These are phyloP conservation scores for Hylaeus volcanicus DNA, from an alignment of 1,140 invertebrate species.

Conservation along the genomic window DNA sequence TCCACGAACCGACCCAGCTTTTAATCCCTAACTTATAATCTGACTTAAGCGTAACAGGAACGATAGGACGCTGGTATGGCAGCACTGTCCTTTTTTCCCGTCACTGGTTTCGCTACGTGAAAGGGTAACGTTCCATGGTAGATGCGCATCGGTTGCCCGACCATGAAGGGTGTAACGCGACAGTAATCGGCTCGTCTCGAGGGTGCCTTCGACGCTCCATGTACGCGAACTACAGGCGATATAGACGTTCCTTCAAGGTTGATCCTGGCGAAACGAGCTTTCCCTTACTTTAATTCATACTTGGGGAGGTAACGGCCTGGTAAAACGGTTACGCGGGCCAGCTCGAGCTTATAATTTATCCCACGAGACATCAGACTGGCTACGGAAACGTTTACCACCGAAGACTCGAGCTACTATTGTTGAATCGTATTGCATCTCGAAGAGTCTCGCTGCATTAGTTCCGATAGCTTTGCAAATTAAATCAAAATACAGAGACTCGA, in stretches of 20 bases:
- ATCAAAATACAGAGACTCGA: no score
- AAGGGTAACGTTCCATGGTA: conserved; percentile 65
- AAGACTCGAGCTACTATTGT: no score
- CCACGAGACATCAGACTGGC: no score
- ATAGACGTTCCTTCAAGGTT: conserved; percentile 50
- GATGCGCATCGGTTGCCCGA: conserved; percentile 12
- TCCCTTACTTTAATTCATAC: conserved; percentile 35
- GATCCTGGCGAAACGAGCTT: conserved; percentile 18
- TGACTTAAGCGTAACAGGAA: no score
- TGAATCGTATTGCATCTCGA: no score
- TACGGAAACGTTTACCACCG: no score
- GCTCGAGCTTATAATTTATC: conserved; percentile 21
- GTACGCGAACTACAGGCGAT: conserved; percentile 20
- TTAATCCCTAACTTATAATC: no score
- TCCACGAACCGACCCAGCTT: no score
- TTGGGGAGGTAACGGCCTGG: conserved; percentile 24
- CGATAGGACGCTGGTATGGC: no score
- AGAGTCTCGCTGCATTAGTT: no score
- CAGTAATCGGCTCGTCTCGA: conserved; percentile 63
- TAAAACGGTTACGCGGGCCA: conserved; percentile 31
- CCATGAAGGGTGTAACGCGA: conserved; percentile 35
- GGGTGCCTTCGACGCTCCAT: conserved; percentile 63
- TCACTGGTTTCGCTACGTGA: conserved; percentile 38
- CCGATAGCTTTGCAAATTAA: no score
- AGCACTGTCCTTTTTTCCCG: no score